These are phyloP conservation scores for Rallus crepitans DNA, from an alignment of 2,797 vertebrate genomes.

Conservation along the genomic window DNA sequence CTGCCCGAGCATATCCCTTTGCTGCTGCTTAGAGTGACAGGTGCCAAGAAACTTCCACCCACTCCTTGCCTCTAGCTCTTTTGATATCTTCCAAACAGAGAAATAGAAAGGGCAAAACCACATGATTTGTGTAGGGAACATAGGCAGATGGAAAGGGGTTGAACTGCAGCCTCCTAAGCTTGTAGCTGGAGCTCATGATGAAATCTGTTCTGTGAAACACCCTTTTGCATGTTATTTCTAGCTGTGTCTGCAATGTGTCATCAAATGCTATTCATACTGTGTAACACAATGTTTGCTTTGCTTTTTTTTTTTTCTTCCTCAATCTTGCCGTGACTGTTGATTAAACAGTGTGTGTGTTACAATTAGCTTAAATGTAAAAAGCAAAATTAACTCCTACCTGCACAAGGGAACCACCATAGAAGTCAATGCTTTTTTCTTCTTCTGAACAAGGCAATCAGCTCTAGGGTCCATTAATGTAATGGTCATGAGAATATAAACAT, in stretches of 20 bases:
- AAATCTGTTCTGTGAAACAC: conserved; percentile 52
- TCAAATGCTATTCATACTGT: conserved; percentile 17
- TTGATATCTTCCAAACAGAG: not conserved
- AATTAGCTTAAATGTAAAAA: not conserved
- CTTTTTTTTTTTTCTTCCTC: not conserved
- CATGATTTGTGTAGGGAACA: not conserved
- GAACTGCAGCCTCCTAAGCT: not conserved
- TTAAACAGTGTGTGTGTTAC: not conserved
- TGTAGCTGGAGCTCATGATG: not conserved
- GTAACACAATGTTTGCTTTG: not conserved
- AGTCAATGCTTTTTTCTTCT: not conserved
- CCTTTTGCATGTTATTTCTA: conserved; percentile 47
- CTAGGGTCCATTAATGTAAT: not conserved
- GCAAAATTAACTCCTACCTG: not conserved
- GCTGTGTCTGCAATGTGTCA: conserved; percentile 40
- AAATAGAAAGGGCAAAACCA: not conserved
- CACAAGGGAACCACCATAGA: not conserved
- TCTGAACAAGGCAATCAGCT: not conserved
- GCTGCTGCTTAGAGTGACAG: not conserved
- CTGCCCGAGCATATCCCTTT: not conserved
- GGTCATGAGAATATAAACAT: not conserved
- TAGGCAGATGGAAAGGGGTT: not conserved
- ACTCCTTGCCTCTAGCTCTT: not conserved
- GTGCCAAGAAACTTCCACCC: not conserved
- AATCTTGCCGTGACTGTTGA: not conserved